These are phyloP conservation scores for Onychorhynchus coronatus DNA, from an alignment of 2,113 vertebrate species.

Conservation along the genomic window DNA sequence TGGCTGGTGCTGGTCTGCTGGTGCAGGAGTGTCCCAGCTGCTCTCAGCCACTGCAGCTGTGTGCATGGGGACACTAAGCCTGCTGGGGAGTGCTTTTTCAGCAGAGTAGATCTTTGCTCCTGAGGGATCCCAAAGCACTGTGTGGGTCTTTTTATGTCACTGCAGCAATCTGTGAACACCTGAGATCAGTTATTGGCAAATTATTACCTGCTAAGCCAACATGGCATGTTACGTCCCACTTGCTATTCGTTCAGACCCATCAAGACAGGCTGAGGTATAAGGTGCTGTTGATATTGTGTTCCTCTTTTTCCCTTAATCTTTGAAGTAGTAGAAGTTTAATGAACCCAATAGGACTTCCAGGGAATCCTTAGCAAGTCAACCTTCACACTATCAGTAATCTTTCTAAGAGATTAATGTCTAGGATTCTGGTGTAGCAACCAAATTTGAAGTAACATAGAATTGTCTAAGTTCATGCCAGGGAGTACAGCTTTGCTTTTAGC, in stretches of 20 bases:
- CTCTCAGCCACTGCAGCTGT: no score
- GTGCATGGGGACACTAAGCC: accelerated
- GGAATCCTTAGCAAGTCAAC: not conserved
- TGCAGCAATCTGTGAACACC: not conserved
- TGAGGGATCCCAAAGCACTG: not conserved
- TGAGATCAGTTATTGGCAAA: not conserved
- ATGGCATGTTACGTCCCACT: accelerated
- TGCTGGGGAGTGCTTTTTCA: not conserved
- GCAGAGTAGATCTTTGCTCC: not conserved
- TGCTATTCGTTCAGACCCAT: not conserved
- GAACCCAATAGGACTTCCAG: not conserved
- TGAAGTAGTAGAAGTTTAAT: not conserved
- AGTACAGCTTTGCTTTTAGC: not conserved
- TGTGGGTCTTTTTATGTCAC: not conserved
- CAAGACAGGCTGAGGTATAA: not conserved
- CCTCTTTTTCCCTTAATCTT: not conserved
- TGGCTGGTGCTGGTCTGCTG: not conserved
- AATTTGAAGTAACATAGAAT: not conserved
- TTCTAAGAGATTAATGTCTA: not conserved
- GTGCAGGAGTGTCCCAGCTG: not conserved
- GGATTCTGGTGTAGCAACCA: not conserved
- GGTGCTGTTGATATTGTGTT: not conserved
- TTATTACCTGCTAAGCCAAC: not conserved
- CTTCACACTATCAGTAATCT: not conserved
- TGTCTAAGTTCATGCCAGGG: not conserved